Evolutionary conservation across 2,888 invertebrate genomes (phyloP).

Genomic region (Apamea epomidion): DNA sequence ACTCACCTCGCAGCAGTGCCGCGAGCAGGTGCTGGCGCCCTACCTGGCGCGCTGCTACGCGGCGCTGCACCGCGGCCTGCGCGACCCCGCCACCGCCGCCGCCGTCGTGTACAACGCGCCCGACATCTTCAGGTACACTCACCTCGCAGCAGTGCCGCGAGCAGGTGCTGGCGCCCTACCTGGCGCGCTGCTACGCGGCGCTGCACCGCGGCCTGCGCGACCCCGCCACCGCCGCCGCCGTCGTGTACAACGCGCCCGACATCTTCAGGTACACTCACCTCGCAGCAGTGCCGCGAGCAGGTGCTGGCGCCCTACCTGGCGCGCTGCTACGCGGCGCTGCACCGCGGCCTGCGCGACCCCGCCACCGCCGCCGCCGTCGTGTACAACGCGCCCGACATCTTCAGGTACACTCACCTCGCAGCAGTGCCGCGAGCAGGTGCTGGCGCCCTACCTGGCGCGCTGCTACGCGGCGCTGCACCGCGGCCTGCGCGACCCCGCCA

Average conservation of each 20-base stretch:
- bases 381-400: slow-evolving; percentile 96
- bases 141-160: slow-evolving; percentile 95
- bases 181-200: slow-evolving; percentile 98
- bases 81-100: slow-evolving; percentile 93
- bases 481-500: slow-evolving; percentile 93
- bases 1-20: slow-evolving; percentile 92
- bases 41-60: slow-evolving; percentile 98
- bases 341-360: slow-evolving; percentile 94
- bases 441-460: slow-evolving; percentile 97
- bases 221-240: slow-evolving; percentile 94
- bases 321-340: slow-evolving; percentile 97
- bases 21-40: slow-evolving; percentile 97
- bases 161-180: slow-evolving; percentile 97
- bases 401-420: slow-evolving; percentile 91
- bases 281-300: slow-evolving; percentile 96
- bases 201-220: slow-evolving; percentile 96
- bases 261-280: slow-evolving; percentile 92
- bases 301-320: slow-evolving; percentile 98
- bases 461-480: slow-evolving; percentile 98
- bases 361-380: slow-evolving; percentile 96
- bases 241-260: slow-evolving; percentile 96
- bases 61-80: slow-evolving; percentile 96
- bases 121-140: slow-evolving; percentile 94
- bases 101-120: slow-evolving; percentile 96
- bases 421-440: slow-evolving; percentile 97